Percentiles rank a stretch among this genome's conserved stretches.
Conservation (phyloP, 2,113 vertebrate species). For the Crotalus helleri region DNA sequence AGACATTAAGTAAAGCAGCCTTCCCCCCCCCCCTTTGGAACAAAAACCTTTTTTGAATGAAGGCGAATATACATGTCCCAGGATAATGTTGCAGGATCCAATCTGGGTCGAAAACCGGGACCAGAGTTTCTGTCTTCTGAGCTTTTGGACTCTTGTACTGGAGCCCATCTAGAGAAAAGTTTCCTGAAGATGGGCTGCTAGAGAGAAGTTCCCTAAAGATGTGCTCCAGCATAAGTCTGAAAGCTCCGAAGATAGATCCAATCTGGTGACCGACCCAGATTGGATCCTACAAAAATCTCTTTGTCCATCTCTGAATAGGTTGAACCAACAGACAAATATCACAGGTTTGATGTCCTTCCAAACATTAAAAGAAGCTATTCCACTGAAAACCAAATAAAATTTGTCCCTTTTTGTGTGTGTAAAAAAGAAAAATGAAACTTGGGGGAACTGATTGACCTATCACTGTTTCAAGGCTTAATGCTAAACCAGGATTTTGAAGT, state of each 20-base stretch:
- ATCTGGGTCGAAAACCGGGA: neutral
- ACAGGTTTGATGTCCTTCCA: neutral
- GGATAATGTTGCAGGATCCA: neutral
- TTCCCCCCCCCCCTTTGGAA: neutral
- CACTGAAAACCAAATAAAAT: neutral
- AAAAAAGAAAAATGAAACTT: neutral
- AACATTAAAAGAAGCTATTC: neutral
- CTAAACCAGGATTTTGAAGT: neutral
- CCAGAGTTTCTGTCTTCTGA: neutral
- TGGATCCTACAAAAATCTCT: neutral
- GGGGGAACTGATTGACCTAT: neutral
- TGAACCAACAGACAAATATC: neutral
- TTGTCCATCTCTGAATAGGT: neutral
- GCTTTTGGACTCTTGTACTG: neutral
- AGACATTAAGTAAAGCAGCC: neutral
- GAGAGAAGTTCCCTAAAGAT: neutral
- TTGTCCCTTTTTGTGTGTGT: neutral
- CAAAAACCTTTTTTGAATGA: neutral
- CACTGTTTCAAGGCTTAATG: neutral
- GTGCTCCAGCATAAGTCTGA: neutral
- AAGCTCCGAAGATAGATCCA: neutral
- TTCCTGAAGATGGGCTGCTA: neutral
- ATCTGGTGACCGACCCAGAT: neutral
- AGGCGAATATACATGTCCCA: neutral
- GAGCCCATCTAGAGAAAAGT: neutral